Evolutionary conservation across 2,888 invertebrate species (phyloP).

Genomic region (Sceliomorpha sp.): DNA sequence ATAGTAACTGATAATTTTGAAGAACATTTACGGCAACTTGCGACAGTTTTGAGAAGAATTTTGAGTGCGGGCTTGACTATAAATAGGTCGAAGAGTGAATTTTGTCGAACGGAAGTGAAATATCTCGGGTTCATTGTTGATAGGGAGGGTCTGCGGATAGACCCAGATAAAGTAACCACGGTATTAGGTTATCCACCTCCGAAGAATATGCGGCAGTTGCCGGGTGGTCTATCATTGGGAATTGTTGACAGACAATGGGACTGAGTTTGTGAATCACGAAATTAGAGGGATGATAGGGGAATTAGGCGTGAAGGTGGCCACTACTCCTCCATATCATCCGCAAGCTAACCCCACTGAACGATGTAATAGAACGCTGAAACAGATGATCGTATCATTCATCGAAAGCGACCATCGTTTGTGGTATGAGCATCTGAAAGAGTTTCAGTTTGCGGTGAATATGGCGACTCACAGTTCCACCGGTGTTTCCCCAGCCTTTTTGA

Average conservation of each 20-base stretch:
- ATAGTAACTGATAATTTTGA: background rate
- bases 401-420: conserved; percentile 29
- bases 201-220: too few relatives aligned
- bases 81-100: conserved; percentile 2
- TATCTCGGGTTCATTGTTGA: too few relatives aligned
- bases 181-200: conserved; percentile 4
- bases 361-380: conserved; percentile 53
- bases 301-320: conserved; percentile 23
- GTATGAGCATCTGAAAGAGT: conserved; percentile 26
- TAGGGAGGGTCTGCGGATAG: conserved; percentile 4
- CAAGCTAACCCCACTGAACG: conserved; percentile 59
- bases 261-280: conserved; percentile 39
- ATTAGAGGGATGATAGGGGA: conserved; percentile 11
- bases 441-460: conserved; percentile 49
- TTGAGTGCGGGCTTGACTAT: background rate
- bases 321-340: conserved; percentile 50
- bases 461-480: conserved; percentile 38
- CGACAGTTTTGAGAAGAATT: background rate
- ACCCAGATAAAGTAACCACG: conserved; percentile 1
- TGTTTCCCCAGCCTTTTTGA: conserved; percentile 44
- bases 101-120: background rate
- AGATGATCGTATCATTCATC: conserved; percentile 44
- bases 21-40: background rate
- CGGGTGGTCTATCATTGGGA: too few relatives aligned
- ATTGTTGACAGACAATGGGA: conserved; percentile 54